A percentile compares a stretch with the other conserved stretches of the same genome.
phyloP scores from a whole-genome alignment of 2,888 invertebrate genomes.

The Synanthedon tipuliformis region DNA sequence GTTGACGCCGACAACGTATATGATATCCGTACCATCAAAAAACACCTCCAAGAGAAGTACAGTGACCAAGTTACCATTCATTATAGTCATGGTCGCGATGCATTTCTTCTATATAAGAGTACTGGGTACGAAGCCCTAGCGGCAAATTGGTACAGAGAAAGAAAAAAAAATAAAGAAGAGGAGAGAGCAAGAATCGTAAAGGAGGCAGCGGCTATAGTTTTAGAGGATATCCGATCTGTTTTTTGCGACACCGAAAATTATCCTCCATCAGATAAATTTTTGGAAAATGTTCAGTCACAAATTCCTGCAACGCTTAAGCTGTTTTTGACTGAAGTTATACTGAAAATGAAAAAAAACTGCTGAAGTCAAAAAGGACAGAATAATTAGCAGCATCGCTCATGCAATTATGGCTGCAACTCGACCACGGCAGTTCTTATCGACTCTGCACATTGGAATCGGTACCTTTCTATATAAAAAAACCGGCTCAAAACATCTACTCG shows the following conservation, averaged over 20 bases:
- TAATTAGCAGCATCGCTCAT: neutral
- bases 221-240: neutral
- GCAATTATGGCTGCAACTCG: neutral
- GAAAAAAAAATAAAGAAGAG: neutral
- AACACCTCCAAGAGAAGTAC: neutral
- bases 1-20: neutral
- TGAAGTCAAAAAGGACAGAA: neutral
- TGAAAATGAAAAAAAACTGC: neutral
- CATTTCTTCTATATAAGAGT: neutral
- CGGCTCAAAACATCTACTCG: slow-evolving; percentile 4
- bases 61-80: neutral
- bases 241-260: neutral
- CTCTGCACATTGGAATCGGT: neutral
- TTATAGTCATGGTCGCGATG: neutral
- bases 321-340: neutral
- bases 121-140: neutral
- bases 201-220: neutral
- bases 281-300: neutral
- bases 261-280: neutral
- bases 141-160: neutral
- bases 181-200: neutral
- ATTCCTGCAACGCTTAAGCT: neutral
- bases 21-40: neutral
- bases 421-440: neutral
- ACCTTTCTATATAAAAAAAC: neutral